Percentiles rank a stretch among this genome's conserved stretches.
These are phyloP conservation scores for Hyposmocoma kahamanoa DNA, from an alignment of 1,140 invertebrate species.

Conservation along the genomic window DNA sequence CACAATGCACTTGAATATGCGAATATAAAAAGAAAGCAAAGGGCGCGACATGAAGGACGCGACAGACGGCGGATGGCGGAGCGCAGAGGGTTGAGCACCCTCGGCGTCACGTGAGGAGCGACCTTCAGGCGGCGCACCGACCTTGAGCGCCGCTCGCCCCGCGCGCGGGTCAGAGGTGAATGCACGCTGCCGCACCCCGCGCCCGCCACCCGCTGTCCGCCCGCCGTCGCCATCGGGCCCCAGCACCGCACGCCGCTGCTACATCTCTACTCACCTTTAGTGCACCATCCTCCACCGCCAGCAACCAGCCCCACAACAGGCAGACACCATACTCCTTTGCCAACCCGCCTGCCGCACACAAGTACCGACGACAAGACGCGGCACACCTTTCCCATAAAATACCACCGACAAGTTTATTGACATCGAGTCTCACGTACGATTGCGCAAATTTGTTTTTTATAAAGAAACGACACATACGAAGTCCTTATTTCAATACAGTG, in stretches of 20 bases:
- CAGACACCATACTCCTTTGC: neutral
- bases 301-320: neutral
- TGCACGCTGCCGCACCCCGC: conserved; percentile 49
- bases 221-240: conserved; percentile 22
- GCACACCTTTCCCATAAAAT: conserved; percentile 72
- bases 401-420: conserved; percentile 71
- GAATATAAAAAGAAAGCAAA: conserved; percentile 37
- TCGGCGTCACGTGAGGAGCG: conserved; percentile 60
- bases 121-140: conserved; percentile 70
- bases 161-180: conserved; percentile 70
- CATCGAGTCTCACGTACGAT: conserved; percentile 62
- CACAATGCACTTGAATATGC: conserved; percentile 22
- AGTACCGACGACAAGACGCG: conserved; percentile 69
- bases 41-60: conserved; percentile 19
- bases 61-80: conserved; percentile 16
- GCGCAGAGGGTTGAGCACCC: conserved; percentile 47
- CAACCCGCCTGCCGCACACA: conserved; percentile 53
- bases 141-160: conserved; percentile 65
- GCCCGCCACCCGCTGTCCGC: conserved; percentile 25
- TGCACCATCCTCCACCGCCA: conserved; percentile 32
- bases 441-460: conserved; percentile 51
- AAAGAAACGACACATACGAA: conserved; percentile 36
- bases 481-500: conserved; percentile 34
- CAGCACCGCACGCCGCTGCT: conserved; percentile 15
- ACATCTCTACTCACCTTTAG: conserved; percentile 41